A percentile compares a stretch with the other conserved stretches of the same genome.
Evolutionary conservation across 2,888 invertebrate species (phyloP).

Genomic region (Drosophila greeni): DNA sequence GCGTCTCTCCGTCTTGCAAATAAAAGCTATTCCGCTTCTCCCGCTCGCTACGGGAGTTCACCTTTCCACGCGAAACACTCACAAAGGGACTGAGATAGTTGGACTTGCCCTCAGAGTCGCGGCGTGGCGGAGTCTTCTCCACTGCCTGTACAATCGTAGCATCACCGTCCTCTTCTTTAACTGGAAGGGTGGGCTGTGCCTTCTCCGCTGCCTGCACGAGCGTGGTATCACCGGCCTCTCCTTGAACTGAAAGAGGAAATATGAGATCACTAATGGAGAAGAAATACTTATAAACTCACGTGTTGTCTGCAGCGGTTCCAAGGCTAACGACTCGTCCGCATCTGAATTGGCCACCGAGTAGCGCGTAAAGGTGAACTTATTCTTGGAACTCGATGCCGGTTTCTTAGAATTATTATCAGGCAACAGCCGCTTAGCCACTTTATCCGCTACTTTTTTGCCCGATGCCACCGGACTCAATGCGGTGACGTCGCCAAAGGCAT

Average conservation of each 20-base stretch:
- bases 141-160: neutral
- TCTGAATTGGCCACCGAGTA: constrained; percentile 50
- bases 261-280: neutral
- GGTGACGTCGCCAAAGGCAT: constrained; percentile 4
- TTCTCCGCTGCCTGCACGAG: constrained; percentile 2
- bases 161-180: neutral
- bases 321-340: constrained; percentile 19
- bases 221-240: neutral
- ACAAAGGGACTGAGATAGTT: constrained; percentile 79
- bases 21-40: constrained; percentile 75
- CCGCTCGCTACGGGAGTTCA: constrained; percentile 79
- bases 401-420: neutral
- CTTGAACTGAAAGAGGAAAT: constrained; percentile 11
- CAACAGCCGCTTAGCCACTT: constrained; percentile 45
- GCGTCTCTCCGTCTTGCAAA: constrained; percentile 41
- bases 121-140: constrained; percentile 24
- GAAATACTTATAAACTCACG: neutral
- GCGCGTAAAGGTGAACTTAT: constrained; percentile 59
- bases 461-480: constrained; percentile 32
- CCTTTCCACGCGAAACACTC: constrained; percentile 81
- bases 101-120: constrained; percentile 34
- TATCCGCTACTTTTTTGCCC: neutral
- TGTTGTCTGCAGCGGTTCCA: constrained; percentile 11
- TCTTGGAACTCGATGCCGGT: constrained; percentile 1
- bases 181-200: constrained; percentile 19